Evolutionary conservation across 2,888 invertebrate species (phyloP).

Genomic region (Entomobrya proxima): DNA sequence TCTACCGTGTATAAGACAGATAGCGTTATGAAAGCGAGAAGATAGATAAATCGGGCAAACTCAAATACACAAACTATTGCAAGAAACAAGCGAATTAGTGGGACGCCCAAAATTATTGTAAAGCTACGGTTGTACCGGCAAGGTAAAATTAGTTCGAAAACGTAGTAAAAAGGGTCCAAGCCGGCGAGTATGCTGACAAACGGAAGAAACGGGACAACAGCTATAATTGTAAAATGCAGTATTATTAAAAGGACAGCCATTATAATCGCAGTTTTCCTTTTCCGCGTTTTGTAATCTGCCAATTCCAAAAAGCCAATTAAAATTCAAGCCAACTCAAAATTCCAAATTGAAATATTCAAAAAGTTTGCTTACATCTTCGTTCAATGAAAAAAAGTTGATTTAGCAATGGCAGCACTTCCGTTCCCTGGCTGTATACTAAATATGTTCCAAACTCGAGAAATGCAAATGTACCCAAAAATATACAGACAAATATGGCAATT

Average conservation of each 20-base stretch:
- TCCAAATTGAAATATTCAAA: too few species aligned
- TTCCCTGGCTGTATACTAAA: background rate
- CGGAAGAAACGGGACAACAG: background rate
- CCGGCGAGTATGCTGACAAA: background rate
- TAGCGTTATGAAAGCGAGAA: background rate
- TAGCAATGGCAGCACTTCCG: background rate
- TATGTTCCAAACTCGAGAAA: background rate
- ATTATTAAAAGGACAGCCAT: too few species aligned
- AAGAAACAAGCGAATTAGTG: background rate
- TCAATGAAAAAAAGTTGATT: background rate
- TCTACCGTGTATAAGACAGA: background rate
- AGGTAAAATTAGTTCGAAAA: constrained; percentile 18
- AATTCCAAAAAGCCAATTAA: too few species aligned
- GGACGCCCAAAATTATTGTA: background rate
- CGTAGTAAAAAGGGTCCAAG: constrained; percentile 30
- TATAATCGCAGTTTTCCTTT: too few species aligned
- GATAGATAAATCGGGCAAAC: background rate
- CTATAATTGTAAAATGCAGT: background rate
- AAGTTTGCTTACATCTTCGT: background rate
- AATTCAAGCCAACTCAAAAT: too few species aligned
- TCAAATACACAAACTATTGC: background rate
- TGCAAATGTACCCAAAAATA: background rate
- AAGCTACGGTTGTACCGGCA: background rate
- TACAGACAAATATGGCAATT: background rate
- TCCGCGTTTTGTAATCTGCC: too few species aligned